Base-by-base conservation (phyloP, 2,888 invertebrate genomes). In the Embidobia sp. region DNA sequence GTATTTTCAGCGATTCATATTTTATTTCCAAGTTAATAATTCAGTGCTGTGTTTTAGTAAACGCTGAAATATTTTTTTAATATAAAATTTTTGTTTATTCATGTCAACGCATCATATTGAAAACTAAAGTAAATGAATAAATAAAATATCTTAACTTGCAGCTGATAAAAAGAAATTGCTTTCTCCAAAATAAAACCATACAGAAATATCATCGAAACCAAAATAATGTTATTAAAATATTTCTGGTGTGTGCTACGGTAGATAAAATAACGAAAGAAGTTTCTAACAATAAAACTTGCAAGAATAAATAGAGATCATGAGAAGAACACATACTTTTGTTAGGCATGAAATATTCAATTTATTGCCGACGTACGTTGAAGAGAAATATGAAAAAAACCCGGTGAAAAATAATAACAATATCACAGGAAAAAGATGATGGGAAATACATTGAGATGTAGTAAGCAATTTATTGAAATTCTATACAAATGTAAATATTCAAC, bases 281-380 rank as follows among this genome's bases (percentile, higher is more conserved):
- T 61, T 48, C 35, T 35, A 27, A 37, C 10, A 27, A 37, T 27
- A 48, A 61, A 61, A 61, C 18, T 48, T 37, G 8, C 26, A 37
- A 27, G 27, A 61, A 61, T 37, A 61, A 46, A 61, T 61, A 48
- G 37, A 37, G 46, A 61, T 46, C 26, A 33, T 61, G 37, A 16
- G 35, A 16, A 33, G 18, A 40, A 61, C 16, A 27, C 27, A 29
- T 37, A 61, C 27, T 61, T 61, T 48, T 16, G 48, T 61, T 61
- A 61, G 46, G 46, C 46, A 61, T 18, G 35, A 48, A 61, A 61
- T 48, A 61, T 61, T 46, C 35, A 61, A 48, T 61, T 61, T 61
- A 61, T 31, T 59, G 27, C 46, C 19, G 31, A 57, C 13, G 42
- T 57, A 13, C 18, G 16, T 40, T 18, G 26, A 46, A 46, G 29